Percentiles rank a stretch among this genome's conserved stretches.
Evolutionary conservation across 2,113 vertebrate genomes (phyloP).

Genomic region (Barnardius zonarius): DNA sequence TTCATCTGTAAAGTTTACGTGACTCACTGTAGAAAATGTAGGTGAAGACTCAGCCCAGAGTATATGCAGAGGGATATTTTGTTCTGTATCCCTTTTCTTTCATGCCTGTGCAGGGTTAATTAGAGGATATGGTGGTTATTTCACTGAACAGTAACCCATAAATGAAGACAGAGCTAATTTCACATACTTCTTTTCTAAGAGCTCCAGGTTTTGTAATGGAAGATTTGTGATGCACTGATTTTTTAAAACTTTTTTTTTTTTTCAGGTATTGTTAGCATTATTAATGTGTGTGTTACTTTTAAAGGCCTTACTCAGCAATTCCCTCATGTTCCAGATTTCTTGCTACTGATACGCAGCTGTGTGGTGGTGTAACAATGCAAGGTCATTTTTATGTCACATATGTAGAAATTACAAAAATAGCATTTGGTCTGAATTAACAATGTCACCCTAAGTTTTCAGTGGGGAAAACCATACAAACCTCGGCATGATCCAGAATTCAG

Average conservation of each 20-base stretch:
- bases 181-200: neutral
- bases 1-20: fast-evolving
- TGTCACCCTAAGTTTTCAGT: neutral
- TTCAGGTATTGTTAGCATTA: slow-evolving; percentile 22
- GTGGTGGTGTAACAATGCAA: slow-evolving; percentile 42
- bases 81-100: neutral
- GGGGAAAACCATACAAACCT: neutral
- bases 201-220: neutral
- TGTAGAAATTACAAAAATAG: neutral
- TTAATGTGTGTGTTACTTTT: slow-evolving; percentile 8
- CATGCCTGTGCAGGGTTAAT: neutral
- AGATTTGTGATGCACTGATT: neutral
- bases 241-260: neutral
- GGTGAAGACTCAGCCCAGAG: neutral
- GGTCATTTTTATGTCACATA: slow-evolving; percentile 31
- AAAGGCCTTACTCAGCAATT: slow-evolving; percentile 37
- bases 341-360: neutral
- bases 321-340: neutral
- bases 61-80: neutral
- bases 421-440: neutral
- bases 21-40: neutral
- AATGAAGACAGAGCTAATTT: neutral
- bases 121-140: neutral
- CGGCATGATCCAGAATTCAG: neutral
- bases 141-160: neutral